Base-by-base conservation (phyloP, 2,797 vertebrate species). In the Melanotaenia trifasciata region DNA sequence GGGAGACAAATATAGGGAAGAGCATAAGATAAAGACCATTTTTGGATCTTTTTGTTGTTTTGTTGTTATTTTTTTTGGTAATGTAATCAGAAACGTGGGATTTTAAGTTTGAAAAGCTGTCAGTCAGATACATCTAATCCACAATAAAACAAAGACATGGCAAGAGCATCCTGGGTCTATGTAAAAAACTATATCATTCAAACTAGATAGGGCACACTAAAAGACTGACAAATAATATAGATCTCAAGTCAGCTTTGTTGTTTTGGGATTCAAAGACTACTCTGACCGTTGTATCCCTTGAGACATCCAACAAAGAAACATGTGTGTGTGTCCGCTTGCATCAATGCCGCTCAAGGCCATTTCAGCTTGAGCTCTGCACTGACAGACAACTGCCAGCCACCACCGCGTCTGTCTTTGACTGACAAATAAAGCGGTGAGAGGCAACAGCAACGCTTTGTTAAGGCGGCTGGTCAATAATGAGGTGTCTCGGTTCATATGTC, bases 391-490 rank as follows among this genome's bases (percentile, higher is more conserved):
- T 57, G 80, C 74, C 82, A 50, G 79, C 59, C 20, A 10, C 58
- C 12, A 22, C 73, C 6, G 45, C 36, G 67, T 78, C 70, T 67
- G 59, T 58, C 88, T 84, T 12, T 86, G 74, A 86, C 81, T 78
- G 88, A 88, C 89, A 86, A 84, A 87, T 77, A 85, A 84, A 90
- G 85, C 12, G 75, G 65, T 45, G 72, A 57, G 66, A 82, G 82
- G 72, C 53, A 64, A 53, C 76, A 80, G 80, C 59, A 0, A 58
- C n/a, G 18, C 65, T 83, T 79, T 63, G n/a, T 72, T 68, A 67
- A 80, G 88, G 86, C 80, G 86, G 70, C 72, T 84, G 22, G 75
- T 93, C 87, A 74, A 89, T 92, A 86, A 61, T 0, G 50, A 76
- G 69, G 80, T 76, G 77, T 81, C 90, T 78, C 32, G 1, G 77